Evolutionary conservation across 1,140 invertebrate species (phyloP), one percentile per base, ranked within the genome.

Genomic region (Chlorops oryzae): DNA sequence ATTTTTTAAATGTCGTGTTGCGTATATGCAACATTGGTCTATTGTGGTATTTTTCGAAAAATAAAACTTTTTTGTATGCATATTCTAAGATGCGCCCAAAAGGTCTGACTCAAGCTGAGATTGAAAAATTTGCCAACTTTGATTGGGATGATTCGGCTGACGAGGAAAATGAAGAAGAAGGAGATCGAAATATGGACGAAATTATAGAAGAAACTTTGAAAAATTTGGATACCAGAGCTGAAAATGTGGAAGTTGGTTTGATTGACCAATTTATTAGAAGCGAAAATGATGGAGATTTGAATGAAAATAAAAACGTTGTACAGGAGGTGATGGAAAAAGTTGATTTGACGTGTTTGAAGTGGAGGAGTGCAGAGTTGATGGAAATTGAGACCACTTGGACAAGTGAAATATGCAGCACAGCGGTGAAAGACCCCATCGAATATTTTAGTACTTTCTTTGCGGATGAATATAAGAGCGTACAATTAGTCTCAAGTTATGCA

Each of bases 311-410:
- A 37, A 34, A 37, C 40, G 51, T 48, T 43, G 38, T 35, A 43
- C 28, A 48, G 51, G 45, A 53, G 38, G 51, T 53, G 45, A 48
- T 53, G 39, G 32, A 49, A 49, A 43, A 49, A 54, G 39, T 49
- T 49, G 46, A 53, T 53, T 53, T 53, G 21, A 40, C 32, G 28
- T 38, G 45, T 47, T 47, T 47, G 21, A 47, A 24, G 32, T 39
- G 46, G 46, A 47, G 21, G 32, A 47, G 46, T 47, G 21, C 21
- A 43, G 41, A 43, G 22, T 43, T 43, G 24, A 43, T 43, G 41
- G 41, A 43, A 43, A 13, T 22, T 3, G 39, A 41, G 15, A 21
- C 18, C 39, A 41, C 4, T 3, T 41, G 39, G 39, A 41, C 21
- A 41, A 5, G 39, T 21, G 17, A 20, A 41, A 22, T 41, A 41